These are phyloP conservation scores for Ploceus nigricollis DNA, from an alignment of 2,113 vertebrate species.

Conservation along the genomic window DNA sequence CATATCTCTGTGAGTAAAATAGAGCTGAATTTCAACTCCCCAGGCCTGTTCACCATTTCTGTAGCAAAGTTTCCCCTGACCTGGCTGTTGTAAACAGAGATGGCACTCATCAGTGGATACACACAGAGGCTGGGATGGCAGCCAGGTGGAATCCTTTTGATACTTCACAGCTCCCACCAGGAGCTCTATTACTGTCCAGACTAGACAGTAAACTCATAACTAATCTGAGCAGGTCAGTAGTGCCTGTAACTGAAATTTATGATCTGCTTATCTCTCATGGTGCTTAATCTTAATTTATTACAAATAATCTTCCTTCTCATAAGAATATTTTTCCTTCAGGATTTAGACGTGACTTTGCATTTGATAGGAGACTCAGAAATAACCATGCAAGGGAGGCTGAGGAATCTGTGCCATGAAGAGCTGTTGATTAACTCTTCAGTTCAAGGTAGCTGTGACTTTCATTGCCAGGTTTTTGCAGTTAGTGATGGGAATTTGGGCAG, in stretches of 20 bases:
- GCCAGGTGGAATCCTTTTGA: neutral
- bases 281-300: neutral
- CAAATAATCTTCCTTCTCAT: neutral
- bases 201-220: neutral
- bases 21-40: neutral
- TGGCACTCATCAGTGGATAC: neutral
- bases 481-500: neutral
- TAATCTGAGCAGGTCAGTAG: neutral
- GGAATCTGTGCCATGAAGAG: neutral
- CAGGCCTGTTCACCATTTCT: neutral
- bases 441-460: neutral
- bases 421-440: neutral
- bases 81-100: neutral
- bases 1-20: neutral
- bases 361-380: neutral
- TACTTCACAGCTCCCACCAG: neutral
- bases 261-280: neutral
- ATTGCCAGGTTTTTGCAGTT: neutral
- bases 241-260: slow-evolving; percentile 7
- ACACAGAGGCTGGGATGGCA: neutral
- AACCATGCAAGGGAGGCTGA: neutral
- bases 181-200: neutral
- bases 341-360: neutral
- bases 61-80: neutral
- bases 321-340: neutral